Base-by-base conservation (phyloP, 2,797 vertebrate species). In the Steatocranus sp. region DNA sequence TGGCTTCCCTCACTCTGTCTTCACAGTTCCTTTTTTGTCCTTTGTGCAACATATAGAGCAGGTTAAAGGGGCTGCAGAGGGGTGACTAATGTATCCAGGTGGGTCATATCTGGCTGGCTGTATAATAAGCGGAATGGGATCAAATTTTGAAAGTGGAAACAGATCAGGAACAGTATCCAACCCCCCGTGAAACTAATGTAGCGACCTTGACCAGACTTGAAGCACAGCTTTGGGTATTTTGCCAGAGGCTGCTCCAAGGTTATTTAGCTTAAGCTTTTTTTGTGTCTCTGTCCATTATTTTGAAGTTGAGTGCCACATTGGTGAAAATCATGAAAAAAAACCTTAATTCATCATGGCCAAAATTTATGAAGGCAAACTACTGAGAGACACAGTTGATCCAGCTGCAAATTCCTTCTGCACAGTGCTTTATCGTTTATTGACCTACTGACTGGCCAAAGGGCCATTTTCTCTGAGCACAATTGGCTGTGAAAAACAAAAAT, bases 51-150 rank as follows among this genome's bases (percentile, higher is more conserved):
- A 86, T 75, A 76, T 38, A 83, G 73, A 78, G 82, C 61, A 70
- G 88, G 85, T 91, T 58, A 70, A 73, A 85, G 79, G 78, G 85
- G 80, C 84, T 82, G 80, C 82, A 80, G 76, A 88, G 88, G 84
- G 92, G 91, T 92, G 89, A 94, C 93, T 95, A 93, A 93, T 95
- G 91, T 90, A 94, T 89, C 91, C 87, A 87, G 87, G 83, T 88
- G 91, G 90, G 92, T 94, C 92, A 92, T 41, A 87, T 85, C 84
- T 70, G 41, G 83, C 81, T 51, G 77, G 66, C 82, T 86, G 77
- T 93, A 90, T 93, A 91, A 93, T 94, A 92, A 93, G 91, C 86
- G 82, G 74, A 91, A 92, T 93, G 86, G 91, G 86, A 94, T 95
- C 89, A 92, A 84, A 93, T 94, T 92, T 89, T 83, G 84, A 89